phyloP scores from a whole-genome alignment of 1,140 invertebrate genomes.

The Caenorhabditis tropicalis region DNA sequence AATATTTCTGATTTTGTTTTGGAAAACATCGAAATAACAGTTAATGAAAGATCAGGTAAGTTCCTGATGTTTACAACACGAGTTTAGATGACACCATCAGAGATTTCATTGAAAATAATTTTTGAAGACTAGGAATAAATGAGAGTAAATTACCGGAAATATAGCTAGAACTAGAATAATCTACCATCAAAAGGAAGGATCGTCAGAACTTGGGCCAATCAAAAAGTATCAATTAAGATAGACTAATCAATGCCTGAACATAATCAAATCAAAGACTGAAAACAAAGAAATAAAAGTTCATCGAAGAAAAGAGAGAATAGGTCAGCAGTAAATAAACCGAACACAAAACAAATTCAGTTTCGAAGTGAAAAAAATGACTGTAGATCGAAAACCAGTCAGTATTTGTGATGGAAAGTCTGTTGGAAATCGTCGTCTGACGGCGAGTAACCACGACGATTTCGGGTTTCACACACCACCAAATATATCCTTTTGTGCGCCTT shows the following conservation, averaged over 20 bases:
- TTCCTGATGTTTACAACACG: too few relatives aligned
- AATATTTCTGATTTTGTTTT: not conserved
- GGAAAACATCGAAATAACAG: too few relatives aligned
- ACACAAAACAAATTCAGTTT: not conserved
- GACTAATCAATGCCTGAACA: not conserved
- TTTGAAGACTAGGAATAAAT: too few relatives aligned
- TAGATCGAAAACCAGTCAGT: conserved; percentile 35
- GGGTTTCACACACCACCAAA: conserved; percentile 41
- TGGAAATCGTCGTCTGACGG: not conserved
- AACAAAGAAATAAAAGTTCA: not conserved
- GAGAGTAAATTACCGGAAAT: too few relatives aligned
- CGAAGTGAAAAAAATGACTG: conserved; percentile 23
- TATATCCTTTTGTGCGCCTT: conserved; percentile 20
- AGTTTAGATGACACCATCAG: too few relatives aligned
- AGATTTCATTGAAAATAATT: too few relatives aligned
- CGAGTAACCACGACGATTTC: conserved; percentile 32
- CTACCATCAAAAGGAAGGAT: too few relatives aligned
- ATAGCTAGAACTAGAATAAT: too few relatives aligned
- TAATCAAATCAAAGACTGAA: not conserved
- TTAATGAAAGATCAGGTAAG: too few relatives aligned
- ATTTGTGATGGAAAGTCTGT: not conserved
- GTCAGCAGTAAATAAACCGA: not conserved
- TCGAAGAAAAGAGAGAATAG: not conserved
- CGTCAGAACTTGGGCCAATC: too few relatives aligned
- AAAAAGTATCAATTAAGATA: not conserved